These are phyloP conservation scores for Aselliscus stoliczkanus DNA, from an alignment of 2,797 vertebrate species.

Conservation along the genomic window DNA sequence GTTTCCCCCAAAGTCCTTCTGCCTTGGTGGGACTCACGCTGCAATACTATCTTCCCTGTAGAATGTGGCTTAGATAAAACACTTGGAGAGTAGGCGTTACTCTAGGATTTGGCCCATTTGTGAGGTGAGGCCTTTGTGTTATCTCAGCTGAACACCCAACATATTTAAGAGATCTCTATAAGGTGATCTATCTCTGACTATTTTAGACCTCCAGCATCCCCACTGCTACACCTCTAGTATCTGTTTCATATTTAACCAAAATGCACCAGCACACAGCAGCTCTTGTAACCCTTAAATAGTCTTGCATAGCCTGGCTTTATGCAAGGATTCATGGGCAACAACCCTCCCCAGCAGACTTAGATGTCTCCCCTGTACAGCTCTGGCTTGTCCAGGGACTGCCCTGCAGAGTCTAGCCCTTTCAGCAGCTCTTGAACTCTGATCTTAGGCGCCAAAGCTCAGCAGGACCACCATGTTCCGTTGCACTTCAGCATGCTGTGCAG, in stretches of 20 bases:
- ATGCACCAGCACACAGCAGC: not conserved
- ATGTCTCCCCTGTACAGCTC: not conserved
- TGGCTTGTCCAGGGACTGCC: not conserved
- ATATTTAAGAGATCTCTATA: not conserved
- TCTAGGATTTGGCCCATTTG: no score
- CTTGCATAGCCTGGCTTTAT: not conserved
- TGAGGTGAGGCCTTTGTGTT: no score
- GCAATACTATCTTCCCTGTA: no score
- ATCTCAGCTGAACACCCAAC: not conserved
- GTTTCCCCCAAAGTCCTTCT: no score
- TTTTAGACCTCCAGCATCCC: not conserved
- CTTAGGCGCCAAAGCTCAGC: not conserved
- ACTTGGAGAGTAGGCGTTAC: no score
- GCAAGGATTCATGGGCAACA: not conserved
- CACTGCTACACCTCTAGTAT: not conserved
- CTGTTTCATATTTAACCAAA: not conserved
- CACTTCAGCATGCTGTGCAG: not conserved
- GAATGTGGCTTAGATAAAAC: no score
- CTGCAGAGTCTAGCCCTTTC: not conserved
- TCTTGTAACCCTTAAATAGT: not conserved
- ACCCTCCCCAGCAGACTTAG: not conserved
- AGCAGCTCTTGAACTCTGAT: not conserved
- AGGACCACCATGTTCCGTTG: not conserved
- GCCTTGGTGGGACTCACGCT: no score
- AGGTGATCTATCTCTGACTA: not conserved